Conservation (phyloP, 2,888 invertebrate species). For the Mesochorus sp. region DNA sequence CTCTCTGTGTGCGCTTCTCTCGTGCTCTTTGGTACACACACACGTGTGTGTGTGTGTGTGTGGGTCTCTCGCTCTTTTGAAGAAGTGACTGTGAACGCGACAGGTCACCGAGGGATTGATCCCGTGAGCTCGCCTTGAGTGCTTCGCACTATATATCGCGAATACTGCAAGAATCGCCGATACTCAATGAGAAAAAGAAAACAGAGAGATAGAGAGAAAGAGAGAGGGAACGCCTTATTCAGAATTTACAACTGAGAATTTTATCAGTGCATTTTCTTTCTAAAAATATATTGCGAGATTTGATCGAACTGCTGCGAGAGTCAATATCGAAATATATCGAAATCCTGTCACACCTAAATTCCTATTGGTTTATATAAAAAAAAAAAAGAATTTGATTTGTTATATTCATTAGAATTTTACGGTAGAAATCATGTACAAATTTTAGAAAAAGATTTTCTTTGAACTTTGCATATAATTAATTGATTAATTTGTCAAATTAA, state of each 20-base stretch:
- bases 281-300: no score
- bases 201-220: neutral
- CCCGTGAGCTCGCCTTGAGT: slow-evolving; percentile 19
- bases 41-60: no score
- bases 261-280: neutral
- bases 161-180: neutral
- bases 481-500: no score
- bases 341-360: no score
- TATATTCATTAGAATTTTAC: no score
- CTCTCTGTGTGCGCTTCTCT: neutral
- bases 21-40: neutral
- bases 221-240: neutral
- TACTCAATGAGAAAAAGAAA: neutral
- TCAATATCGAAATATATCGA: no score
- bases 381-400: no score
- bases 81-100: slow-evolving; percentile 35
- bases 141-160: neutral
- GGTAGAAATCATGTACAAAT: no score
- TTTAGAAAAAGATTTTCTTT: no score
- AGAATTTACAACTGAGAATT: neutral
- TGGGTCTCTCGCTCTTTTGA: slow-evolving; percentile 27
- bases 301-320: no score
- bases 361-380: no score
- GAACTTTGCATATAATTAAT: no score
- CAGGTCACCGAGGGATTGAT: slow-evolving; percentile 47